These are phyloP conservation scores for Hirtodrosophila trivittata DNA, from an alignment of 2,888 invertebrate genomes.

Conservation along the genomic window DNA sequence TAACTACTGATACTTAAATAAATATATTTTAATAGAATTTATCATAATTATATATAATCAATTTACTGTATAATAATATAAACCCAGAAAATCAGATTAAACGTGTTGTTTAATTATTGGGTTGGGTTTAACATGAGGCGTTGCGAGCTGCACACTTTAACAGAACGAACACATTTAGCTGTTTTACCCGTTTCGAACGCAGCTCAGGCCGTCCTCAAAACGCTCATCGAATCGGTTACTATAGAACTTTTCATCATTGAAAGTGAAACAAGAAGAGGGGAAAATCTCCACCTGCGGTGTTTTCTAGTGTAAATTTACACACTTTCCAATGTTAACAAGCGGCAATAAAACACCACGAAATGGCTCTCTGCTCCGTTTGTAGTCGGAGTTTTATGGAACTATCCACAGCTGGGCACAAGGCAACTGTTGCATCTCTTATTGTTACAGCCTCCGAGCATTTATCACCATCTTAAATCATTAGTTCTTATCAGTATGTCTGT, in stretches of 20 bases:
- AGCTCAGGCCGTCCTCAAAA: background rate
- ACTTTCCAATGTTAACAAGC: constrained; percentile 69
- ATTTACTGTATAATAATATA: too few relatives aligned
- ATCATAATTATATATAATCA: too few relatives aligned
- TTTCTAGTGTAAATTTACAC: constrained; percentile 70
- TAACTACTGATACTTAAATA: too few relatives aligned
- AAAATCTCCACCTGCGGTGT: constrained; percentile 51
- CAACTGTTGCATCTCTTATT: constrained; percentile 34
- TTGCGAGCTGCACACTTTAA: constrained; percentile 1
- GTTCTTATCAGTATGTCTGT: constrained; percentile 53
- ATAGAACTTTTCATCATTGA: constrained; percentile 55
- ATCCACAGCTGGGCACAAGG: constrained; percentile 35
- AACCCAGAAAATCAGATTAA: too few relatives aligned
- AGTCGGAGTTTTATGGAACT: constrained; percentile 48
- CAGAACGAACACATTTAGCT: constrained; percentile 14
- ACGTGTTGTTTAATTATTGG: too few relatives aligned
- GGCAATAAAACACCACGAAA: constrained; percentile 56
- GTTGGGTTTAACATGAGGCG: background rate
- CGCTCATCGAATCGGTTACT: constrained; percentile 15
- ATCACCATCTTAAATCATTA: constrained; percentile 59
- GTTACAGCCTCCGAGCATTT: constrained; percentile 50
- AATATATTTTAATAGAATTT: too few relatives aligned
- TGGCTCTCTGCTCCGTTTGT: constrained; percentile 15
- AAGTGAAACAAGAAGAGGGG: constrained; percentile 56
- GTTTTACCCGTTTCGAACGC: constrained; percentile 40